Percentiles rank a stretch among this genome's conserved stretches.
Conservation (phyloP, 2,888 invertebrate species). For the Laspeyria flexula region DNA sequence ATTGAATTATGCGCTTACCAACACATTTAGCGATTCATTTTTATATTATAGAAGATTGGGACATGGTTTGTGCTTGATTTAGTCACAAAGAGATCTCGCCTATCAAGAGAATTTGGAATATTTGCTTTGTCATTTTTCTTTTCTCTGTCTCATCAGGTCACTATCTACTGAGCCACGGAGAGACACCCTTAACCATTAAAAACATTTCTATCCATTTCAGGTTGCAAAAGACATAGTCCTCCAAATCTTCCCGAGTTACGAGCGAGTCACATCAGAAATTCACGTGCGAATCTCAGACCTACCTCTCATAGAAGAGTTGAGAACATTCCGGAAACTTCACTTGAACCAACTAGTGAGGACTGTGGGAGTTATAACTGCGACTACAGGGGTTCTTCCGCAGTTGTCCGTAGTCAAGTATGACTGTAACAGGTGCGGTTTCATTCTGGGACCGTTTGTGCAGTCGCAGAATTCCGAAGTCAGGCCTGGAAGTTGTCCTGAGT, state of each 20-base stretch:
- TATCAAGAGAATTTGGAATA: no score
- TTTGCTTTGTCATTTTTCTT: no score
- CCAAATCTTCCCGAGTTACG: slow-evolving; percentile 98
- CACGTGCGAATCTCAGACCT: slow-evolving; percentile 98
- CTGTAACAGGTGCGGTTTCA: slow-evolving; percentile 97
- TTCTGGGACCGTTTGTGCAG: slow-evolving; percentile 98
- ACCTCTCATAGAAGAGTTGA: slow-evolving; percentile 97
- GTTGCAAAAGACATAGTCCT: slow-evolving; percentile 96
- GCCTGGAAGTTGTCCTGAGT: slow-evolving; percentile 98
- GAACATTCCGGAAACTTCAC: slow-evolving; percentile 95
- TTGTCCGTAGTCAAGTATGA: slow-evolving; percentile 98
- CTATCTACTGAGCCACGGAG: no score
- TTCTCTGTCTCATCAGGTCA: no score
- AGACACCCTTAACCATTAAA: no score
- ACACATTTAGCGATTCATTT: no score
- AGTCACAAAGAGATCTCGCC: no score
- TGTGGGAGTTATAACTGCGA: slow-evolving; percentile 97
- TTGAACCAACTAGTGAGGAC: slow-evolving; percentile 96
- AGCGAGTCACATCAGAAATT: slow-evolving; percentile 96
- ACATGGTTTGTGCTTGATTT: no score
- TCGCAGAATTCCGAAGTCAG: slow-evolving; percentile 96
- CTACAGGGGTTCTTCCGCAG: slow-evolving; percentile 98
- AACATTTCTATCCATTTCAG: no score
- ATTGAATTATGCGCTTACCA: no score
- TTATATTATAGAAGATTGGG: no score